These are phyloP conservation scores for Tetramorium bicarinatum DNA, from an alignment of 2,888 invertebrate species.

Conservation along the genomic window DNA sequence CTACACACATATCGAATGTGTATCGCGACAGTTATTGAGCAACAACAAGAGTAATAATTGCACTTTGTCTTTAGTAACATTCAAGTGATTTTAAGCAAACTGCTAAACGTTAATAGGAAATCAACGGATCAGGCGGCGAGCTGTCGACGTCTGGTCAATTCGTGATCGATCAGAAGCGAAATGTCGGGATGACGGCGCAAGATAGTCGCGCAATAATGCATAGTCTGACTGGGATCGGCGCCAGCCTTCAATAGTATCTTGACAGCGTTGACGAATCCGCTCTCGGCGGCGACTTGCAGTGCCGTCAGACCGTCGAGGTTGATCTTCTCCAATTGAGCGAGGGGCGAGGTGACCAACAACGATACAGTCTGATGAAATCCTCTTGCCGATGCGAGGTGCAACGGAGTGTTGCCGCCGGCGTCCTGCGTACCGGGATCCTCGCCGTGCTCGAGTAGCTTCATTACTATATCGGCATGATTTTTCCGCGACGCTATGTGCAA, in stretches of 20 bases:
- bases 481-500: slow-evolving; percentile 84
- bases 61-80: slow-evolving; percentile 18
- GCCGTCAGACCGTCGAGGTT: slow-evolving; percentile 83
- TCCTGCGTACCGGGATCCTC: slow-evolving; percentile 82
- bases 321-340: slow-evolving; percentile 82
- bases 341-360: slow-evolving; percentile 80
- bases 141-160: slow-evolving; percentile 80
- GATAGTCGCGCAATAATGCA: slow-evolving; percentile 74
- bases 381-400: slow-evolving; percentile 85
- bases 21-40: slow-evolving; percentile 68
- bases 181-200: slow-evolving; percentile 80
- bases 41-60: slow-evolving; percentile 58
- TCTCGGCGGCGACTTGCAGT: slow-evolving; percentile 85
- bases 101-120: not conserved
- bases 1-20: not conserved
- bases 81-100: not conserved
- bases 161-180: slow-evolving; percentile 77
- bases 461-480: slow-evolving; percentile 79
- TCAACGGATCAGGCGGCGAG: slow-evolving; percentile 75
- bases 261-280: slow-evolving; percentile 83
- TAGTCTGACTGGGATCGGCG: slow-evolving; percentile 78
- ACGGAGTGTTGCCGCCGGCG: slow-evolving; percentile 83
- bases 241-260: slow-evolving; percentile 78
- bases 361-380: slow-evolving; percentile 84
- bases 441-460: slow-evolving; percentile 78